These are phyloP conservation scores for Tachypleus tridentatus DNA, from an alignment of 1,140 invertebrate genomes.

Conservation along the genomic window DNA sequence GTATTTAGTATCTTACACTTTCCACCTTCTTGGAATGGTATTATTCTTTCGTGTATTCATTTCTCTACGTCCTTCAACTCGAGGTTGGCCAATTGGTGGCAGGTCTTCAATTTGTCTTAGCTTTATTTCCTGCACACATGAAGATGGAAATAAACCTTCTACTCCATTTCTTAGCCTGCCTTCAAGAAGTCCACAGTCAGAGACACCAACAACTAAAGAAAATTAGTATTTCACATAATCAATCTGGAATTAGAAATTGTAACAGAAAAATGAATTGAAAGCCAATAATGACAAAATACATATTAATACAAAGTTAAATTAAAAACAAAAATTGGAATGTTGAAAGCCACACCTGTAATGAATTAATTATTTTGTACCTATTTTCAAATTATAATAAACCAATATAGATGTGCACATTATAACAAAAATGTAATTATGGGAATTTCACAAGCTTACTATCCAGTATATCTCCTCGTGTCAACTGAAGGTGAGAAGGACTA, in stretches of 20 bases:
- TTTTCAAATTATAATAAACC: no score
- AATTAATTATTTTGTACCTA: no score
- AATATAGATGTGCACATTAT: no score
- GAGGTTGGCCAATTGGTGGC: background rate
- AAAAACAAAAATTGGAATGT: no score
- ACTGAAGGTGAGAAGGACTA: conserved; percentile 19
- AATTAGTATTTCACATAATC: no score
- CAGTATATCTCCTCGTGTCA: conserved; percentile 68
- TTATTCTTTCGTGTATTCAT: conserved; percentile 16
- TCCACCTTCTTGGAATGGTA: conserved; percentile 15
- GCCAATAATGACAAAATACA: no score
- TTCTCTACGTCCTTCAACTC: conserved; percentile 23
- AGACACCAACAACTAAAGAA: conserved; percentile 65
- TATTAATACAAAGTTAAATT: no score
- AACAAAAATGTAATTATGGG: no score
- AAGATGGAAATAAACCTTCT: conserved; percentile 69
- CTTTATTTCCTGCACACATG: conserved; percentile 80
- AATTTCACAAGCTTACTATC: conserved; percentile 45
- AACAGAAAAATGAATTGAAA: no score
- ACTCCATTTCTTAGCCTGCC: conserved; percentile 53
- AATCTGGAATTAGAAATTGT: no score
- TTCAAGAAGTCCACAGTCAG: conserved; percentile 61
- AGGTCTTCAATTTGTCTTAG: conserved; percentile 40
- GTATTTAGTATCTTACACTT: conserved; percentile 7
- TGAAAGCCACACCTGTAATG: no score